Evolutionary conservation across 2,113 vertebrate species (phyloP).

Genomic region (Camelus dromedarius): DNA sequence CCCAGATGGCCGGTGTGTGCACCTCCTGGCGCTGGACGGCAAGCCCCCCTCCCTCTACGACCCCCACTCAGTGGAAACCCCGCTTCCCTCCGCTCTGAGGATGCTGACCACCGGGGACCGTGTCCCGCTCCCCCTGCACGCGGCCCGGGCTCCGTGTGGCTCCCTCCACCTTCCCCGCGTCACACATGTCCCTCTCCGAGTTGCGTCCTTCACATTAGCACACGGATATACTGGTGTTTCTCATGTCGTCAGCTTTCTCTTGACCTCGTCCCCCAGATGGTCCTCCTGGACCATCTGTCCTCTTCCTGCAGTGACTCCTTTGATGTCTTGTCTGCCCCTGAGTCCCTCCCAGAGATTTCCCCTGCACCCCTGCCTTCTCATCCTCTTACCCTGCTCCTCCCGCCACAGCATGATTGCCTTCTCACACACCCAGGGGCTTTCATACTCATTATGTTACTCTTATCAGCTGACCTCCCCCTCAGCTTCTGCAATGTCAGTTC

Average conservation of each 20-base stretch:
- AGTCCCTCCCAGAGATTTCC: neutral
- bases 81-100: too few species aligned
- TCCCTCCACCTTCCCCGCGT: too few species aligned
- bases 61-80: too few species aligned
- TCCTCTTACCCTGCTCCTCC: neutral
- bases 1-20: too few species aligned
- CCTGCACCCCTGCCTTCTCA: neutral
- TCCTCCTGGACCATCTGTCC: neutral
- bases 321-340: neutral
- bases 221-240: neutral
- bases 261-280: neutral
- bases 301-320: neutral
- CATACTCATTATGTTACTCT: neutral
- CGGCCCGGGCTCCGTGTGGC: too few species aligned
- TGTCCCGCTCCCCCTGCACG: too few species aligned
- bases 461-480: neutral
- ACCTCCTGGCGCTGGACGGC: too few species aligned
- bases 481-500: neutral
- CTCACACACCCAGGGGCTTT: neutral
- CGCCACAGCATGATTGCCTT: neutral
- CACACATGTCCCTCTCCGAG: too few species aligned
- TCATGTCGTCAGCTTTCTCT: neutral
- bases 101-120: too few species aligned
- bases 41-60: too few species aligned
- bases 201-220: too few species aligned